These are phyloP conservation scores for Synergus laeviventris DNA, from an alignment of 2,888 invertebrate genomes.

Conservation along the genomic window DNA sequence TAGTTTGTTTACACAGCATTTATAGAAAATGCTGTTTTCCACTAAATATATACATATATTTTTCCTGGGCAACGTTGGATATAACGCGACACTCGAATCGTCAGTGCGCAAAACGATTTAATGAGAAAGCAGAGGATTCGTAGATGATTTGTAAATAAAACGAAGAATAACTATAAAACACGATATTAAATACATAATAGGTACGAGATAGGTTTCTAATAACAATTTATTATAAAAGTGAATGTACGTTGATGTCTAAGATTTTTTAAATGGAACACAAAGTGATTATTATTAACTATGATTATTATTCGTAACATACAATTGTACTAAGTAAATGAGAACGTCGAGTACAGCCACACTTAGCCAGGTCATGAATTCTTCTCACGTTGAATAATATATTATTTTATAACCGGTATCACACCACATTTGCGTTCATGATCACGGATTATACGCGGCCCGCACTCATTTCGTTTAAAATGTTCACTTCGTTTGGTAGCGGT, in stretches of 20 bases:
- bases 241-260: slow-evolving; percentile 76
- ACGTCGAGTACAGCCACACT: slow-evolving; percentile 63
- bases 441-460: slow-evolving; percentile 39
- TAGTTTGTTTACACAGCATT: neutral
- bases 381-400: slow-evolving; percentile 62
- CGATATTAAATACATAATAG: slow-evolving; percentile 71
- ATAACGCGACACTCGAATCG: slow-evolving; percentile 7
- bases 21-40: neutral
- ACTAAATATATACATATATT: slow-evolving; percentile 3
- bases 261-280: slow-evolving; percentile 68
- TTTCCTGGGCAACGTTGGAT: slow-evolving; percentile 32
- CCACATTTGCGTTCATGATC: slow-evolving; percentile 38
- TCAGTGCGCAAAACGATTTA: slow-evolving; percentile 27
- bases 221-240: slow-evolving; percentile 74
- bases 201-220: slow-evolving; percentile 74
- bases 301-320: slow-evolving; percentile 68
- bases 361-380: slow-evolving; percentile 68
- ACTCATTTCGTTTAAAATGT: slow-evolving; percentile 23
- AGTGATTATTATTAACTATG: slow-evolving; percentile 65
- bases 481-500: slow-evolving; percentile 13
- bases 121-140: slow-evolving; percentile 49
- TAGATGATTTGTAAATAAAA: slow-evolving; percentile 63
- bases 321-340: slow-evolving; percentile 62
- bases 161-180: slow-evolving; percentile 60
- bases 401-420: slow-evolving; percentile 47